Evolutionary conservation across 2,888 invertebrate species (phyloP), one percentile per base, ranked within the genome.

Genomic region (Agrochola lota): DNA sequence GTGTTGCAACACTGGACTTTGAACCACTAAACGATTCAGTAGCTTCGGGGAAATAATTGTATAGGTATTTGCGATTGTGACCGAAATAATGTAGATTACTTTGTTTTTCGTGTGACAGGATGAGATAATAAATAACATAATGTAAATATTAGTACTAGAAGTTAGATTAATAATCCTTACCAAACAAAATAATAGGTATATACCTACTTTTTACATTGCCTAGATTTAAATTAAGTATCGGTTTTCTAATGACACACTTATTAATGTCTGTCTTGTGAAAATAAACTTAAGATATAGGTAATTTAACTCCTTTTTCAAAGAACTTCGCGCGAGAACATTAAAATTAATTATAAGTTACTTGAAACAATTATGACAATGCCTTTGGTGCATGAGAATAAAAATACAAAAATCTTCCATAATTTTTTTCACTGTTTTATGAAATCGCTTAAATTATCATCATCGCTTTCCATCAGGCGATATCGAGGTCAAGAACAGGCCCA

Each of bases 1-100:
- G 35, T 67, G 43, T 60, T 57, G 68, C 62, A 30, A 74, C 17
- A 57, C 0, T 64, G 78, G 74, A 84, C 84, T 83, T 84, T 77
- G 78, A 43, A 75, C 84, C 40, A 11, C 26, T 70, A 52, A 77
- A 74, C 67, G n/a, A 71, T 55, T 63, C 74, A 73, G 30, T 63
- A 35, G 20, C 57, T 69, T 46, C 60, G 30, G 57, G 57, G 63
- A 69, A 68, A 46, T 64, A 63, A 66, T 81, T 69, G 43, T 57
- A 62, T 73, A 80, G 52, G 69, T 71, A 66, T 77, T 60, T 15
- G 55, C 40, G 62, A n/a, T 62, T 78, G 74, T 43, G 20, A 26
- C 40, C 46, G 57, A 69, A 35, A 35, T 69, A 52, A 52, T 35
- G 15, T 9, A 30, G 40, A 8, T 52, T 30, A 17, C 43, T 9